Base-by-base conservation (phyloP, 2,797 vertebrate genomes). In the Propithecus perrieri region DNA sequence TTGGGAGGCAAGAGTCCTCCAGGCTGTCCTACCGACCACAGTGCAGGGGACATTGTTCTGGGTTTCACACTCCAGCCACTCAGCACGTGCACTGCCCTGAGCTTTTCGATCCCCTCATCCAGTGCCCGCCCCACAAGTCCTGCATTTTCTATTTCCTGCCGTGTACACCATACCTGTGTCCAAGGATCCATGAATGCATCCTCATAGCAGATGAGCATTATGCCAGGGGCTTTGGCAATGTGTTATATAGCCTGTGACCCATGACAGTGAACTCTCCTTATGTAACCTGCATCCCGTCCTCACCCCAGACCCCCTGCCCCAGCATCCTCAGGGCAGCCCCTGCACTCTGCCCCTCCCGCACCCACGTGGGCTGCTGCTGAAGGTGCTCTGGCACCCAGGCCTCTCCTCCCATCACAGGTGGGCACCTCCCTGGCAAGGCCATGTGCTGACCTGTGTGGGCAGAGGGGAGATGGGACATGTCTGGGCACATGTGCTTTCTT, bases 211-310 rank as follows among this genome's bases (percentile, higher is more conserved):
- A 46, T 74, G 12, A 43, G 26, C 26, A 43, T 30, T 13, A 46
- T 15, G 0, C 9, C n/a, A 69, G 65, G 65, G 71, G 30, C 59
- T 22, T 5, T 18, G n/a, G 14, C 38, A 72, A 69, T 0, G 1
- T 71, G 24, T 13, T 38, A 38, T n/a, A 2, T 14, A 1, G 1
- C 57, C 69, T 18, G 1, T 26, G 20, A 35, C 57, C 22, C 7
- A 0, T 41, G 0, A 53, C 1, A 11, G 2, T 15, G 2, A 28
- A 10, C 1, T 72, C 4, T 26, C 10, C 20, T 20, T 35, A 11
- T 65, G 26, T 0, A 14, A 26, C 4, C 17, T 4, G 4, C 2
- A 3, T 17, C 72, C 55, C 4, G 1, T 5, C 11, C 13, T 33
- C 53, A 26, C 17, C 11, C 55, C 0, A 0, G 12, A 41, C 15